These are phyloP conservation scores for Hylia prasina DNA, from an alignment of 2,113 vertebrate genomes.

Conservation along the genomic window DNA sequence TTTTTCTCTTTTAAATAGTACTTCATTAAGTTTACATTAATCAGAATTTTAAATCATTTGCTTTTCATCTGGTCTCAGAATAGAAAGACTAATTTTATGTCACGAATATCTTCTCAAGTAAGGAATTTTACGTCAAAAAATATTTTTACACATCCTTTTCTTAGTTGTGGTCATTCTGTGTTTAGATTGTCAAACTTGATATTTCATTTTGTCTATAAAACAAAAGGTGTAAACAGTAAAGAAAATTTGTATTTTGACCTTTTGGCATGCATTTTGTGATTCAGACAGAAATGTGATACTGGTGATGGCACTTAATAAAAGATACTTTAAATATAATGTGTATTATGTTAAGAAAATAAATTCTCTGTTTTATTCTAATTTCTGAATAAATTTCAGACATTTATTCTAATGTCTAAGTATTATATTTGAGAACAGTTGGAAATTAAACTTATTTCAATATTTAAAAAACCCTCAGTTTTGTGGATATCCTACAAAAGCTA, in stretches of 20 bases:
- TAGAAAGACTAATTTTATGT: not conserved
- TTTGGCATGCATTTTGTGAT: not conserved
- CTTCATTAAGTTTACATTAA: not conserved
- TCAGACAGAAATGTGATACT: not conserved
- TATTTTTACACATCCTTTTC: not conserved
- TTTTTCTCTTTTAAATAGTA: not conserved
- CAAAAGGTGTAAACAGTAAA: not conserved
- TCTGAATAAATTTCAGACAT: not conserved
- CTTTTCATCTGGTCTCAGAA: not conserved
- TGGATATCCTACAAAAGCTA: not conserved
- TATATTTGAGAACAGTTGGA: not conserved
- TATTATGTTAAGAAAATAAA: not conserved
- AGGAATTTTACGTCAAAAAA: not conserved
- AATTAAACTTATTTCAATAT: not conserved
- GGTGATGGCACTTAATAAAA: not conserved
- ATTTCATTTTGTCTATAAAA: not conserved
- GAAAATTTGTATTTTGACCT: not conserved
- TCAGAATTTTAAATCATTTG: not conserved
- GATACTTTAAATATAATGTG: not conserved
- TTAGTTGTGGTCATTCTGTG: not conserved
- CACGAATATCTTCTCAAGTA: not conserved
- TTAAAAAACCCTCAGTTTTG: accelerated
- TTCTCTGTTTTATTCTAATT: not conserved
- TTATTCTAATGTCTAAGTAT: not conserved
- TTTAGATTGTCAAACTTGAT: not conserved